phyloP scores from a whole-genome alignment of 2,113 vertebrate genomes.

The Muntiacus muntjak region DNA sequence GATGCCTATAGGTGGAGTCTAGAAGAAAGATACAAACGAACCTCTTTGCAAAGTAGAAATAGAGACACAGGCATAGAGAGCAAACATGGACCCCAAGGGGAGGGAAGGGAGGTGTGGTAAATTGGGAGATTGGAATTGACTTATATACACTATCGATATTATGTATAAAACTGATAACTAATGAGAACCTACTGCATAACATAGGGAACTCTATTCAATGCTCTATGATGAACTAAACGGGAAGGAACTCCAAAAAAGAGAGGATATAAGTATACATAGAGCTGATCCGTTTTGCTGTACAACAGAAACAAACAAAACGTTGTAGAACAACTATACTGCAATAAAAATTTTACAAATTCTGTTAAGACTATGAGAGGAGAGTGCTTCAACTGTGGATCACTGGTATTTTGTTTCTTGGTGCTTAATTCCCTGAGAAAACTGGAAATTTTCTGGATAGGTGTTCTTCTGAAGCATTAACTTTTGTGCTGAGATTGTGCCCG shows the following conservation, averaged over 20 bases:
- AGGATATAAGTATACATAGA: not conserved
- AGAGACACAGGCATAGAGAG: not conserved
- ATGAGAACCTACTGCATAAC: not conserved
- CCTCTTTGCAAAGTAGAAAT: not conserved
- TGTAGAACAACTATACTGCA: not conserved
- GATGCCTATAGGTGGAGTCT: not conserved
- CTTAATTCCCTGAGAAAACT: no score
- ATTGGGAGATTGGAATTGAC: not conserved
- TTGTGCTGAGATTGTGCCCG: fast-evolving
- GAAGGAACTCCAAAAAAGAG: not conserved
- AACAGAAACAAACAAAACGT: not conserved
- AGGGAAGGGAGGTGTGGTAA: not conserved
- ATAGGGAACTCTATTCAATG: not conserved
- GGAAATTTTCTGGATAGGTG: not conserved
- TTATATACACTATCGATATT: fast-evolving
- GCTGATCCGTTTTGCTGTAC: not conserved
- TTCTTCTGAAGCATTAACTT: not conserved
- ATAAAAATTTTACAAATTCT: not conserved
- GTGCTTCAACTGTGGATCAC: not conserved
- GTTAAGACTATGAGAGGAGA: not conserved
- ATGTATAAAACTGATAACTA: not conserved
- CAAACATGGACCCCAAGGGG: not conserved
- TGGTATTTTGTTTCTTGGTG: not conserved
- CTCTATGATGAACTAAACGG: not conserved
- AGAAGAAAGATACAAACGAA: not conserved